Base-by-base conservation (phyloP, 1,140 invertebrate species). In the Penaeus chinensis region DNA sequence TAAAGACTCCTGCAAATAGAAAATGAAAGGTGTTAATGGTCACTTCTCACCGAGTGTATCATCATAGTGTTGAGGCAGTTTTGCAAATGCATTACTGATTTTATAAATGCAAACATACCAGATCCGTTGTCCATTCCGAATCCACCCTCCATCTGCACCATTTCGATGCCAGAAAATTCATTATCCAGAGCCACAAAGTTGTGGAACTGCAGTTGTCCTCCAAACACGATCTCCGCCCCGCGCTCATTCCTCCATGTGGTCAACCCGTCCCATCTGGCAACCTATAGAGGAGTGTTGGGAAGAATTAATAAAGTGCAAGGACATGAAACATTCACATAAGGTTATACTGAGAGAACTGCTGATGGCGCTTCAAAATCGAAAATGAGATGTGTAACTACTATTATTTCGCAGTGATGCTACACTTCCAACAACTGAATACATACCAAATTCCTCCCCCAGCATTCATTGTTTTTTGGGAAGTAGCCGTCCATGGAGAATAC, bases 401-500 rank as follows among this genome's bases (percentile, higher is more conserved):
- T 54, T 8, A 8, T 54, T 22, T 86, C 63, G 2, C 69, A 54
- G 16, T 32, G 66, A 69, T 8, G 20, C 3, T 13, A 69, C 10
- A 71, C n/a, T 2, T 13, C 5, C 16, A 16, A 1, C 54, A 54
- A 54, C 10, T 54, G 16, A 18, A 62, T 18, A 84, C 27, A 10
- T 27, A 83, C 87, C 82, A 62, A 0, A 32, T 80, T 47, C 0
- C 13, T 42, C 1, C 86, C 86, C 65, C 66, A 11, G 37, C 86
- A 88, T 37, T 18, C 27, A 54, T 65, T 22, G 3, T 37, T 11
- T 61, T 63, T 78, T 63, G 88, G 88, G 79, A 63, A 86, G 69
- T 89, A 89, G 24, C 88, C 88, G 27, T 89, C 84, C 88, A 85
- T 89, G 22, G 88, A 89, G 88, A 89, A 89, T 11, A 89, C 84